Base-by-base conservation (phyloP, 2,797 vertebrate genomes). In the Cyprinodon diabolis region DNA sequence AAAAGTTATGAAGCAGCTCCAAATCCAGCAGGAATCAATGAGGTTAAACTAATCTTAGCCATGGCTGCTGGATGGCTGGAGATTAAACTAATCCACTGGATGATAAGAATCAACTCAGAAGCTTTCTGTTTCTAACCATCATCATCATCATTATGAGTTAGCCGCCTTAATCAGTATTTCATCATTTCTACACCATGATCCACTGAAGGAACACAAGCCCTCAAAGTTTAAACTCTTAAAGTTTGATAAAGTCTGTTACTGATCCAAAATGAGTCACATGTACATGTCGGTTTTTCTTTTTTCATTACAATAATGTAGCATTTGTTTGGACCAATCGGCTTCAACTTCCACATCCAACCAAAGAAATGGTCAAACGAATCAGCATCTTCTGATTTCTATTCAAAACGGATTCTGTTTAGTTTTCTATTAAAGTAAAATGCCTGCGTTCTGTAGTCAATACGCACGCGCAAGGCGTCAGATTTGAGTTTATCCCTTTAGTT, bases 101-200 rank as follows among this genome's bases (percentile, higher is more conserved):
- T 78, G 79, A 84, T 81, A 84, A 78, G 83, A 82, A 83, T 86
- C 60, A 83, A 56, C 71, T 69, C 75, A 72, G 71, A 75, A 89
- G 79, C 76, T 77, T 72, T 77, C 80, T 55, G 69, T 77, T 87
- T 72, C 71, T 82, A 54, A 69, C 84, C 78, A 77, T 90, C 65
- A 79, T 17, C 35, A 21, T 71, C 57, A 74, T 76, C 79, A 68
- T 71, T 57, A 74, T 78, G 75, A 70, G 77, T 76, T 66, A 77
- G 87, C 92, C 87, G 87, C 92, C 87, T 90, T 90, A 89, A 82
- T 25, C 69, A 66, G 66, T 73, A 40, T 75, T 30, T 78, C 4
- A 25, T 88, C 49, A 15, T 37, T 75, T 73, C 68, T 72, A 17
- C 30, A 30, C 30, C 30, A 10, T 5, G 74, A 52, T 19, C 14